Evolutionary conservation across 2,113 vertebrate species (phyloP).

Genomic region (Odocoileus virginianus): DNA sequence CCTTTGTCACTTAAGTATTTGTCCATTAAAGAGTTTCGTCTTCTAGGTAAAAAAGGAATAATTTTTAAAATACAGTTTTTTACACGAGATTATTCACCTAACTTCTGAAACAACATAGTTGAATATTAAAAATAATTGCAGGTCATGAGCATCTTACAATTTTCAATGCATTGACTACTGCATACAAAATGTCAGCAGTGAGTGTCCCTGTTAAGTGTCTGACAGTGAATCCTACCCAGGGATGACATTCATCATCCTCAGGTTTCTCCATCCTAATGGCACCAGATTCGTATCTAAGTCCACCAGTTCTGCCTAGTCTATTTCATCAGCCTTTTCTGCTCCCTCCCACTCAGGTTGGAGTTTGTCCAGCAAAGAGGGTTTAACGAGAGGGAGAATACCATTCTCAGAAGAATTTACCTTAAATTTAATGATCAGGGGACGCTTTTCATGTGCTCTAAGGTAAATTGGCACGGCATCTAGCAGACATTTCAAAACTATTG

Average conservation of each 20-base stretch:
- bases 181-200: slow-evolving; percentile 68
- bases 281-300: slow-evolving; percentile 88
- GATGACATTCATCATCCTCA: slow-evolving; percentile 89
- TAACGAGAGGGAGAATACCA: slow-evolving; percentile 88
- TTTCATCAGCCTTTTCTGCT: slow-evolving; percentile 86
- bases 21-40: not conserved
- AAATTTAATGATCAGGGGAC: not conserved
- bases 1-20: not conserved
- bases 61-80: slow-evolving; percentile 43
- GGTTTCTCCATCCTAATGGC: slow-evolving; percentile 84
- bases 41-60: not conserved
- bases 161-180: slow-evolving; percentile 71
- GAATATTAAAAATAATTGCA: slow-evolving; percentile 73
- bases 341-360: slow-evolving; percentile 86
- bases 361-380: slow-evolving; percentile 88
- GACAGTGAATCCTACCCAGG: slow-evolving; percentile 89
- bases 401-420: slow-evolving; percentile 91
- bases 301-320: slow-evolving; percentile 92
- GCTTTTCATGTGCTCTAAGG: not conserved
- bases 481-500: not conserved
- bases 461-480: not conserved
- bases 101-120: slow-evolving; percentile 72
- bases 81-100: slow-evolving; percentile 74
- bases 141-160: slow-evolving; percentile 56
- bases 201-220: slow-evolving; percentile 85